Evolutionary conservation across 2,797 vertebrate genomes (phyloP), one percentile per base, ranked within the genome.

Genomic region (Darevskia mixta): DNA sequence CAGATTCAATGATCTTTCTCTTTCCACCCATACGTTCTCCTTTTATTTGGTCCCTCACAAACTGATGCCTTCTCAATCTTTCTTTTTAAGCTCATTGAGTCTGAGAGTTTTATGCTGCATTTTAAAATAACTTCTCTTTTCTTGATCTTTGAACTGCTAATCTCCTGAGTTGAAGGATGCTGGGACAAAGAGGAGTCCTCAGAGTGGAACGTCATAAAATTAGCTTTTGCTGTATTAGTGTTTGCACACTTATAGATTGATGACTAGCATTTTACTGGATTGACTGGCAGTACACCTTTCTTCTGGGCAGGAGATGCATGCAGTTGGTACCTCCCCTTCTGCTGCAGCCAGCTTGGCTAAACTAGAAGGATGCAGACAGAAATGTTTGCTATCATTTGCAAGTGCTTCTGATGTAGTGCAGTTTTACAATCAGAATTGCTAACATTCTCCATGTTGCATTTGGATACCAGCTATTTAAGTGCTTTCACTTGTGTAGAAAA

Each of bases 181-280:
- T 96, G 96, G 97, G 96, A 97, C 97, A 96, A 97, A 97, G 95
- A 95, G 87, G 38, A 96, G 94, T 94, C 95, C 20, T 8, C 92
- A 88, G 94, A 97, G 97, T 97, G 96, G 97, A 97, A 97, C 96
- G 96, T 96, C 96, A 96, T 96, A 96, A 97, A 97, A 97, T 97
- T 97, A 97, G 96, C 95, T 97, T 95, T 95, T 90, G 94, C 89
- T 41, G 95, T 91, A 94, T 97, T 95, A 95, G 92, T 95, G 95
- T 96, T 96, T 97, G 96, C 96, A 94, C 93, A 94, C 95, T 95
- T 95, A 94, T 94, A 96, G 96, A 92, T 93, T 96, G 95, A 93
- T 95, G 96, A 94, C 93, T 92, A 95, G 91, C 75, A 5, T 93
- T 94, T 77, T 87, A 79, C 89, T 35, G 80, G 83, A 82, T 85